Evolutionary conservation across 2,113 vertebrate genomes (phyloP).

Genomic region (Grammomys dolichurus): DNA sequence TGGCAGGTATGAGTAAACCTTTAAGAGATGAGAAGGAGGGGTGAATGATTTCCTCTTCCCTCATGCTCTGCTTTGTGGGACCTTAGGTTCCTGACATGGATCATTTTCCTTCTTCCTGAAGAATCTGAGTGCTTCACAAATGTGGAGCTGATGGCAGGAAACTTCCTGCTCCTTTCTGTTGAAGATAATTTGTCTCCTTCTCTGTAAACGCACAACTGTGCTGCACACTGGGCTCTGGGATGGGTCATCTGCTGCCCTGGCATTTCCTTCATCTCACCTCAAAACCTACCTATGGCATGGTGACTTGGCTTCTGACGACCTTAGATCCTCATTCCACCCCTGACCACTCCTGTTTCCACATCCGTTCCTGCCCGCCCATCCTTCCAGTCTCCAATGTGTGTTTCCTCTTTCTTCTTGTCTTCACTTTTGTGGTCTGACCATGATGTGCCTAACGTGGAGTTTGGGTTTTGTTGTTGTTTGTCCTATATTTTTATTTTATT

Average conservation of each 20-base stretch:
- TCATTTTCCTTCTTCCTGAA: not conserved
- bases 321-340: not conserved
- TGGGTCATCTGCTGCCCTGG: not conserved
- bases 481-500: not conserved
- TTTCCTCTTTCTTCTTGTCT: not conserved
- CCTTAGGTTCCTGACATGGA: not conserved
- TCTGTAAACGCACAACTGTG: not conserved
- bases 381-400: no score
- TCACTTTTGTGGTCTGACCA: not conserved
- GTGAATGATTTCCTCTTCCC: not conserved
- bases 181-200: not conserved
- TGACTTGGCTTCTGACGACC: not conserved
- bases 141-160: not conserved
- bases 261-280: no score
- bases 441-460: not conserved
- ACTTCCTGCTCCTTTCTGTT: not conserved
- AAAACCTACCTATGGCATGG: not conserved
- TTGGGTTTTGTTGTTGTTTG: not conserved
- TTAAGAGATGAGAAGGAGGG: not conserved
- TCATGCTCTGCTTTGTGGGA: not conserved
- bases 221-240: no score
- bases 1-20: no score
- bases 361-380: no score
- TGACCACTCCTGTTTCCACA: no score
- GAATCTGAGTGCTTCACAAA: not conserved